These are phyloP conservation scores for Gymnocephalus cernua DNA, from an alignment of 2,113 vertebrate species.

Conservation along the genomic window DNA sequence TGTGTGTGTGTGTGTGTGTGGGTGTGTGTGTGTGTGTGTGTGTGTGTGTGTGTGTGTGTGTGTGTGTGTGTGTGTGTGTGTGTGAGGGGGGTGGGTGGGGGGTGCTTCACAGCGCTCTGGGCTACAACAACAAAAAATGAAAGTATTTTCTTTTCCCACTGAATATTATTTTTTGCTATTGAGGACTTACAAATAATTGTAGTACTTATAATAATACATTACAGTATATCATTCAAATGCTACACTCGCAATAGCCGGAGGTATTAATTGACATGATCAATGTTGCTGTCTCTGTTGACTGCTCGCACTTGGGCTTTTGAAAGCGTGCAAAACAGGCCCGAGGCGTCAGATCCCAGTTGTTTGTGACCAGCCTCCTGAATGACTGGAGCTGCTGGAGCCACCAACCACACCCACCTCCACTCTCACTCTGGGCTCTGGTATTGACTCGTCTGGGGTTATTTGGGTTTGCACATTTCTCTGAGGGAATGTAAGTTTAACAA, in stretches of 20 bases:
- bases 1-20: conserved; percentile 30
- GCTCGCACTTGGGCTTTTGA: conserved; percentile 53
- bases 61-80: neutral
- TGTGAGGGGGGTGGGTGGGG: neutral
- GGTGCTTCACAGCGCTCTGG: conserved; percentile 12
- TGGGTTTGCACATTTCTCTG: neutral
- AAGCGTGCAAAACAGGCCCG: conserved; percentile 61
- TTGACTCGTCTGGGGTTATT: conserved; percentile 6
- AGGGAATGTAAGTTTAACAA: conserved; percentile 20
- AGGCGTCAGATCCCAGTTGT: conserved; percentile 63
- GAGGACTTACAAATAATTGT: conserved; percentile 34
- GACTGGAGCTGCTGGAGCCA: conserved; percentile 39
- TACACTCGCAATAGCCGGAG: conserved; percentile 51
- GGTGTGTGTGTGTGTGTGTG: conserved; percentile 2
- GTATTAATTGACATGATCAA: conserved; percentile 76
- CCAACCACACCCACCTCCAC: conserved; percentile 48
- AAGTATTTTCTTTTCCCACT: conserved; percentile 41
- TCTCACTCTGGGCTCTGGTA: conserved; percentile 23
- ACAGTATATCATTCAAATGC: conserved; percentile 50
- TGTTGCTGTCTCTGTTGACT: conserved; percentile 63
- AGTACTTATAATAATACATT: conserved; percentile 44
- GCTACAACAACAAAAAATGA: conserved; percentile 38
- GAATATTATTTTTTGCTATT: conserved; percentile 38
- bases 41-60: conserved; percentile 30
- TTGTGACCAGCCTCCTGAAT: conserved; percentile 66